Conservation (phyloP, 1,140 invertebrate genomes). For the Spodoptera litura region DNA sequence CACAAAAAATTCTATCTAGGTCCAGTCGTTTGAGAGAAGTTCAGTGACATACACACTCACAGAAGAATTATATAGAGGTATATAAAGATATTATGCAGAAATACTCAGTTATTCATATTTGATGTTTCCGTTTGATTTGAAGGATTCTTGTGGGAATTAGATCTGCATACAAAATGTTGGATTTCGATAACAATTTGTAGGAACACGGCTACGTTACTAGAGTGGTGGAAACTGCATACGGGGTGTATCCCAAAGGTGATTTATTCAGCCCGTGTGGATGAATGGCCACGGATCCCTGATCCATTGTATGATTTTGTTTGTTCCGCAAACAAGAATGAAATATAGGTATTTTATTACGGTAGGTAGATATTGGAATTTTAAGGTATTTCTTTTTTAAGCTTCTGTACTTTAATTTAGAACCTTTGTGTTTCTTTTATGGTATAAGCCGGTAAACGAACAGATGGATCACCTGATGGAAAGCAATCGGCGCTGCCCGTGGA, state of each 20-base stretch:
- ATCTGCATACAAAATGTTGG: constrained; percentile 5
- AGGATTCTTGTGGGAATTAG: not conserved
- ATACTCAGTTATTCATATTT: not conserved
- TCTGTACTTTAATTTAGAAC: no score
- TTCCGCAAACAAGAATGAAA: not conserved
- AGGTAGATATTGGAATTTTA: no score
- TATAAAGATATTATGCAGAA: no score
- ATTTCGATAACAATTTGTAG: constrained; percentile 15
- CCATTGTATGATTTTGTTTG: constrained; percentile 32
- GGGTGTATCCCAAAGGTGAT: constrained; percentile 23
- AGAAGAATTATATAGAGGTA: no score
- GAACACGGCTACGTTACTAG: not conserved
- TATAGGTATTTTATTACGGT: not conserved
- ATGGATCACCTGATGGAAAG: no score
- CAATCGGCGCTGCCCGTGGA: no score
- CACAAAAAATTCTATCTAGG: no score
- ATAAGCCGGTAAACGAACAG: no score
- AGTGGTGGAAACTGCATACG: not conserved
- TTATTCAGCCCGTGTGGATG: constrained; percentile 4
- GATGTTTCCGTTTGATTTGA: not conserved
- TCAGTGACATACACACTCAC: no score
- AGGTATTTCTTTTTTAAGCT: no score
- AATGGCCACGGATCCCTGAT: not conserved
- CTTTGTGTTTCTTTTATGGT: no score
- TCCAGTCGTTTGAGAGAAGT: no score